A percentile compares a stretch with the other conserved stretches of the same genome.
Evolutionary conservation across 2,113 vertebrate genomes (phyloP).

Genomic region (Xiphias gladius): DNA sequence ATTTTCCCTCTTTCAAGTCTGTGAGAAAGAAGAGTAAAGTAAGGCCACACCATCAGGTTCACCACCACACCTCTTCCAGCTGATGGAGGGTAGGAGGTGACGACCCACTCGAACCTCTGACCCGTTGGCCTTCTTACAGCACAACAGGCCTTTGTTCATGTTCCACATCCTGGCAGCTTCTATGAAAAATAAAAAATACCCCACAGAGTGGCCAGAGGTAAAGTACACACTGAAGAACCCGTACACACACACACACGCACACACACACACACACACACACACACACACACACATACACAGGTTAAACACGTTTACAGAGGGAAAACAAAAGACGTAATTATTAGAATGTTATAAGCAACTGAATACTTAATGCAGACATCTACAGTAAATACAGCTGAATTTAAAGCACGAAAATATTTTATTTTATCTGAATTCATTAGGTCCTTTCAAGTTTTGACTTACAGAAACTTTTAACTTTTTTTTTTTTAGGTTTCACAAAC

Average conservation of each 20-base stretch:
- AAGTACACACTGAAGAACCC: conserved; percentile 49
- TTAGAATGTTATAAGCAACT: neutral
- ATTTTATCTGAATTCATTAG: no score
- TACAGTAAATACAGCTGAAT: neutral
- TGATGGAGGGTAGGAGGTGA: neutral
- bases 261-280: conserved; percentile 46
- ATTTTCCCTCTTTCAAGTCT: conserved; percentile 3
- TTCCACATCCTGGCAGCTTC: conserved; percentile 40
- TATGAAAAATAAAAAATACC: conserved; percentile 64
- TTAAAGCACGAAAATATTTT: no score
- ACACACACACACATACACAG: conserved; percentile 30
- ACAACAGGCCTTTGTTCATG: neutral
- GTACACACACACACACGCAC: conserved; percentile 28
- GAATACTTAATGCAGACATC: neutral
- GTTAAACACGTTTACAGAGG: conserved; percentile 29
- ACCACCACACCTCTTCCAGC: neutral
- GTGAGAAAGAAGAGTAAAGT: conserved; percentile 50
- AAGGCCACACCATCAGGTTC: conserved; percentile 60
- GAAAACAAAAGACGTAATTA: neutral
- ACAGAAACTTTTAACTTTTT: no score
- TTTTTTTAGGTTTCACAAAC: no score
- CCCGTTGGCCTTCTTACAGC: neutral
- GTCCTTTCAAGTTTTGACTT: no score
- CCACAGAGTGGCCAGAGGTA: conserved; percentile 59
- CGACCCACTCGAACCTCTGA: neutral